Evolutionary conservation across 1,140 invertebrate genomes (phyloP), one percentile per base, ranked within the genome.

Genomic region (Neotoxoptera formosana): DNA sequence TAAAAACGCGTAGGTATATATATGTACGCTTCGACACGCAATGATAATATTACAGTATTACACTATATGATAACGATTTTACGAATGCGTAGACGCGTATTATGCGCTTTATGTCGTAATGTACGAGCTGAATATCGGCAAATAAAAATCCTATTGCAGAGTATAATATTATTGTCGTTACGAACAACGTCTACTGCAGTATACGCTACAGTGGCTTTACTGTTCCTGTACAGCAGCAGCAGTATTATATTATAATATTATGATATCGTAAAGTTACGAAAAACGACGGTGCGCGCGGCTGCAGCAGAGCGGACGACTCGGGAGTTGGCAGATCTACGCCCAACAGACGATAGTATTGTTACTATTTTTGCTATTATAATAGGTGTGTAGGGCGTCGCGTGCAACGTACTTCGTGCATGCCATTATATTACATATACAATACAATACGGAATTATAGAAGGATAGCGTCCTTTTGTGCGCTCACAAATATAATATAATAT

Each of bases 361-460:
- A n/a, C n/a, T 76, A 76, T 76, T 76, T 76, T 76, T 76, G n/a
- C 60, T 76, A 76, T 76, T 76, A 76, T 76, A 76, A 76, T 76
- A n/a, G 60, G 60, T n/a, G 60, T n/a, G 30, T 76, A 76, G 60
- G 60, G 60, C 60, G 60, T 76, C 60, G 60, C 60, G 60, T n/a
- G 14, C n/a, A 76, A 76, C 60, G 60, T 76, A 67, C 60, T 30
- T 76, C 60, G 60, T 76, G 60, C 60, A 17, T 20, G 30, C 60
- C n/a, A n/a, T 76, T 76, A 76, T 67, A 67, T 48, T 53, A 53
- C 51, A 9, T 53, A 53, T 17, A 76, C 6, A 76, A 76, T 76
- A n/a, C 60, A 76, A 76, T 76, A 20, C 60, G 60, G 60, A 76
- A 76, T 76, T 20, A 76, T n/a, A 76, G 60, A 34, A 76, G 60